Conservation (phyloP, 2,888 invertebrate species). For the Phrixothrix hirtus region DNA sequence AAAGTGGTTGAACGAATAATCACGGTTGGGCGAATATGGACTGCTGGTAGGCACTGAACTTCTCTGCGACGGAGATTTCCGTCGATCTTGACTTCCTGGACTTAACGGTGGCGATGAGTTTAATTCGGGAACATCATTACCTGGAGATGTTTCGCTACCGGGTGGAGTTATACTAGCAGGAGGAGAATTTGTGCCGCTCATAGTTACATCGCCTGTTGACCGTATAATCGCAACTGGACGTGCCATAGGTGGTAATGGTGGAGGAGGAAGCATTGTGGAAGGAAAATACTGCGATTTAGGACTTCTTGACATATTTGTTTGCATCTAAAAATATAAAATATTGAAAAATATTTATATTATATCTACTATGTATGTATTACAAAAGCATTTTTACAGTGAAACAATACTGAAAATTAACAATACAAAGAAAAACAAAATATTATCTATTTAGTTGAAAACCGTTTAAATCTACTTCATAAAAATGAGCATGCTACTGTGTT, state of each 20-base stretch:
- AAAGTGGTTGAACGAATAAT: constrained; percentile 88
- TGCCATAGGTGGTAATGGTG: constrained; percentile 94
- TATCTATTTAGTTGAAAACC: too few species aligned
- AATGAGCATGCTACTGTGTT: too few species aligned
- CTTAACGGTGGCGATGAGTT: constrained; percentile 55
- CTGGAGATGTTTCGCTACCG: constrained; percentile 53
- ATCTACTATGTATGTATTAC: too few species aligned
- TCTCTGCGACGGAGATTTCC: constrained; percentile 53
- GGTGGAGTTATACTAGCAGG: constrained; percentile 66
- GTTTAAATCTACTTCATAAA: too few species aligned
- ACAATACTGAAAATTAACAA: too few species aligned
- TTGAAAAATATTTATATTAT: constrained; percentile 5
- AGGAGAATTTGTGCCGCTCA: constrained; percentile 66
- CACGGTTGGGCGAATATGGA: constrained; percentile 53
- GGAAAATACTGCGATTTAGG: constrained; percentile 84
- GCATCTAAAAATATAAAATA: constrained; percentile 56
- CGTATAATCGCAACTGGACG: constrained; percentile 94
- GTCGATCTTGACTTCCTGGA: constrained; percentile 51
- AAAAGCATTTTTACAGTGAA: too few species aligned
- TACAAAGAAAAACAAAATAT: too few species aligned
- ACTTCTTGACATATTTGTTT: constrained; percentile 64
- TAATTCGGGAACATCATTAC: constrained; percentile 50
- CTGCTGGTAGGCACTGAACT: constrained; percentile 46
- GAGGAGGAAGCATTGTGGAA: constrained; percentile 92
- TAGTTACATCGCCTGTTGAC: constrained; percentile 71